phyloP scores from a whole-genome alignment of 2,797 vertebrate genomes.

The Ciconia nigra region DNA sequence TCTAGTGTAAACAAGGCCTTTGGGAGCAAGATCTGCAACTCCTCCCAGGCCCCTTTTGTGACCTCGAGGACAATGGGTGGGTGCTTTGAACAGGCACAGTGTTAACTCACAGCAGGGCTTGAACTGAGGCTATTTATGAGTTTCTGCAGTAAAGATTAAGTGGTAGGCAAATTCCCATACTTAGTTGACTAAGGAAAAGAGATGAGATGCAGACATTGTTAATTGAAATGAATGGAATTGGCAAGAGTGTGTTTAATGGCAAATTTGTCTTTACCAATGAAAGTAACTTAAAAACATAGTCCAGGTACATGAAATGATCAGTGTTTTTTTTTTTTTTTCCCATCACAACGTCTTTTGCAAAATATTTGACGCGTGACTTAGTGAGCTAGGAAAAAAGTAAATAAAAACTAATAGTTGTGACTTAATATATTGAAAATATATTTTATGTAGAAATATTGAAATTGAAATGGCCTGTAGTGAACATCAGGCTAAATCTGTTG shows the following conservation, averaged over 20 bases:
- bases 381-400: too few relatives aligned
- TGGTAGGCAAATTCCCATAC: background rate
- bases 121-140: background rate
- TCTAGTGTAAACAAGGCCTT: background rate
- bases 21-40: background rate
- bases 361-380: background rate
- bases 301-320: background rate
- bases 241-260: background rate
- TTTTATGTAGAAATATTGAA: background rate
- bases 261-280: background rate
- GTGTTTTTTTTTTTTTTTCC: too few relatives aligned
- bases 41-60: background rate
- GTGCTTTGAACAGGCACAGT: background rate
- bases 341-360: background rate
- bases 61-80: background rate
- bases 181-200: background rate
- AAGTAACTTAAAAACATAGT: background rate
- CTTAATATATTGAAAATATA: background rate
- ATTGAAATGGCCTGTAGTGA: background rate
- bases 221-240: background rate
- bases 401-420: too few relatives aligned
- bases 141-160: background rate
- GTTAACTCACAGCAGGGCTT: background rate
- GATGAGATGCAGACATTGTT: background rate
- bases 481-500: background rate